Conservation (phyloP, 2,888 invertebrate species). For the Panzeria rudis region DNA sequence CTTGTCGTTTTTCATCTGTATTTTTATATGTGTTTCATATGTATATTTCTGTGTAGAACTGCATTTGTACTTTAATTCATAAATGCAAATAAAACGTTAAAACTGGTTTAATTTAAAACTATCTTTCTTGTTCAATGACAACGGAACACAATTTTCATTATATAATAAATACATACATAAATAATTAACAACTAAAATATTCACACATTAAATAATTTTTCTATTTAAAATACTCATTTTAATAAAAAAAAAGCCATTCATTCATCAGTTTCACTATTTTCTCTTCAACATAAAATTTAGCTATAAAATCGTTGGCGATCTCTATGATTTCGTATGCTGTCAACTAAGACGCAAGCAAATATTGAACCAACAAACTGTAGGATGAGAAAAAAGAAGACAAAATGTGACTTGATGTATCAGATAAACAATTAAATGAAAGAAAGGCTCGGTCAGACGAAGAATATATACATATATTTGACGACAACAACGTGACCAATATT, state of each 20-base stretch:
- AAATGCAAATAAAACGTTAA: constrained; percentile 6
- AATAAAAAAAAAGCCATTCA: neutral
- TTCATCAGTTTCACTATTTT: neutral
- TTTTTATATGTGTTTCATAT: neutral
- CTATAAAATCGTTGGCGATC: constrained; percentile 80
- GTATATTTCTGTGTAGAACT: neutral
- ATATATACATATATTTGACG: too few species aligned
- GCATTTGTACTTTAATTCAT: constrained; percentile 30
- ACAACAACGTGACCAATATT: too few species aligned
- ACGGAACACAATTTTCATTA: neutral
- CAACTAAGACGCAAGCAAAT: constrained; percentile 78
- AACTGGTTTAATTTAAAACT: constrained; percentile 15
- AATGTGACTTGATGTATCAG: neutral
- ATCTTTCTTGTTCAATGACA: constrained; percentile 1
- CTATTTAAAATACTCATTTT: constrained; percentile 8
- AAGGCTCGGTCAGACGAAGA: too few species aligned
- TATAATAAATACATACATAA: neutral
- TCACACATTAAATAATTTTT: neutral
- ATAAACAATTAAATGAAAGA: neutral
- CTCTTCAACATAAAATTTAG: constrained; percentile 63
- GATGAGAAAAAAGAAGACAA: constrained; percentile 20
- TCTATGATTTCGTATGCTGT: constrained; percentile 79
- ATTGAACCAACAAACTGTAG: constrained; percentile 79
- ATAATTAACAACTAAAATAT: constrained; percentile 14
- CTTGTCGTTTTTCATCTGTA: too few species aligned